Percentiles rank a stretch among this genome's conserved stretches.
Evolutionary conservation across 2,888 invertebrate genomes (phyloP).

Genomic region (Operophtera brumata): DNA sequence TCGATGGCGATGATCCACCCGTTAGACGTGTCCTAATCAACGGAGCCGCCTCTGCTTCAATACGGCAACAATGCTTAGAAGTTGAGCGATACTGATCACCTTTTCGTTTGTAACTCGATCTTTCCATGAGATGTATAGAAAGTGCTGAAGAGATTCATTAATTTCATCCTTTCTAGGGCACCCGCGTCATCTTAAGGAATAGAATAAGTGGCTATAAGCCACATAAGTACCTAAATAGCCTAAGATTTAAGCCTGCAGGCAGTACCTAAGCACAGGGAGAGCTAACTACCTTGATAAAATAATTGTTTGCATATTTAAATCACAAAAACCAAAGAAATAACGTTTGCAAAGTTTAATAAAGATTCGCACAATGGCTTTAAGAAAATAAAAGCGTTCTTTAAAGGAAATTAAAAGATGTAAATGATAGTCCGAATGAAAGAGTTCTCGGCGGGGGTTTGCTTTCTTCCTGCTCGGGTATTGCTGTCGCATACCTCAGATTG

Average conservation of each 20-base stretch:
- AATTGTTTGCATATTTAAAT: slow-evolving; percentile 5
- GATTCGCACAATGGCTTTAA: slow-evolving; percentile 18
- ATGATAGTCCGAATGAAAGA: slow-evolving; percentile 26
- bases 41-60: no score
- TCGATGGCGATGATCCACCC: no score
- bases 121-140: no score
- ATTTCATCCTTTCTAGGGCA: slow-evolving; percentile 2
- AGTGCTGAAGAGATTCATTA: slow-evolving; percentile 28
- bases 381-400: slow-evolving; percentile 21
- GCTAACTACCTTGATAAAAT: neutral
- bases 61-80: no score
- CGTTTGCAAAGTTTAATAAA: slow-evolving; percentile 23
- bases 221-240: no score
- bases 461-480: slow-evolving; percentile 2
- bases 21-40: no score
- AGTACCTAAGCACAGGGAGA: no score
- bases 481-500: neutral
- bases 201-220: no score
- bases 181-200: neutral
- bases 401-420: slow-evolving; percentile 27
- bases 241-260: neutral
- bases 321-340: slow-evolving; percentile 14
- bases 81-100: no score
- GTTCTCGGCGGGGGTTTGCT: slow-evolving; percentile 14
- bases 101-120: no score